Percentiles rank a stretch among this genome's conserved stretches.
Conservation (phyloP, 2,113 vertebrate species). For the Tragelaphus scriptus region DNA sequence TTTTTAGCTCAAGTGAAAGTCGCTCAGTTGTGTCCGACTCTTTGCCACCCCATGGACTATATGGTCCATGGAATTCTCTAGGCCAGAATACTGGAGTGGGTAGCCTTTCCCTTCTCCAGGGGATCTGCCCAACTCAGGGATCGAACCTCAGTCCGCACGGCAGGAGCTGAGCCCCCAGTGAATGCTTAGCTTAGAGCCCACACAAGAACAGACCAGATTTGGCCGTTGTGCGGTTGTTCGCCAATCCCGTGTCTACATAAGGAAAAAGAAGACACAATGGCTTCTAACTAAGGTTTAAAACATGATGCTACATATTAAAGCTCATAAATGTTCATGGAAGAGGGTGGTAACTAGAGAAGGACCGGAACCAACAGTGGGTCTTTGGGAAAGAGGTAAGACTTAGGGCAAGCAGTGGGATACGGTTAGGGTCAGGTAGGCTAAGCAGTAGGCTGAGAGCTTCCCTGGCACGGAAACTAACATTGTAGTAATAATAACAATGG, state of each 20-base stretch:
- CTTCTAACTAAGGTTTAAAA: background rate
- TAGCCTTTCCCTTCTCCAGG: background rate
- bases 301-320: background rate
- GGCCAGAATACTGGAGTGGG: background rate
- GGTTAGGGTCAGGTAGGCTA: too few species aligned
- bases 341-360: too few species aligned
- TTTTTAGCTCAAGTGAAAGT: background rate
- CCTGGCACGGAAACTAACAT: too few species aligned
- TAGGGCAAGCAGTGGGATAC: background rate
- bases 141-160: rapidly evolving
- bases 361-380: background rate
- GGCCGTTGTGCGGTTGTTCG: rapidly evolving
- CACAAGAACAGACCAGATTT: background rate
- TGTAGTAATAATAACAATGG: background rate
- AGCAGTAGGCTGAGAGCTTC: background rate
- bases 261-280: background rate
- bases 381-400: background rate
- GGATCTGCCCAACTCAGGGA: background rate
- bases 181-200: background rate
- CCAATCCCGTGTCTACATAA: background rate
- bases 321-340: background rate
- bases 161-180: background rate
- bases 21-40: rapidly evolving
- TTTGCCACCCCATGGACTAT: background rate
- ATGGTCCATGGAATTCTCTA: background rate